Conservation (phyloP, 2,113 vertebrate genomes). For the Triplophysa rosa region DNA sequence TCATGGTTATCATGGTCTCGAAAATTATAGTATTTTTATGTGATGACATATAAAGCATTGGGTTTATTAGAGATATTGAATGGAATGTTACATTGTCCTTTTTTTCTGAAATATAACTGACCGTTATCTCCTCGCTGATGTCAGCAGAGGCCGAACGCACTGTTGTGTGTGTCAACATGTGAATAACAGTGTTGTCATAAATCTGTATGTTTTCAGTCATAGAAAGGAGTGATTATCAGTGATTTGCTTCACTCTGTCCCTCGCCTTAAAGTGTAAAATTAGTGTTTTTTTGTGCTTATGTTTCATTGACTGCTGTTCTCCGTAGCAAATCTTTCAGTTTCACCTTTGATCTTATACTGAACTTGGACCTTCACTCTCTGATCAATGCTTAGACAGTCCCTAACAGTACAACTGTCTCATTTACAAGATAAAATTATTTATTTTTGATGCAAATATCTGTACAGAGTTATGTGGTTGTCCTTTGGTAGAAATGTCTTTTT, state of each 20-base stretch:
- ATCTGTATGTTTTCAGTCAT: conserved; percentile 6
- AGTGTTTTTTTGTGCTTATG: neutral
- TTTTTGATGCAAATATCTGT: conserved; percentile 61
- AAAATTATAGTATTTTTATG: neutral
- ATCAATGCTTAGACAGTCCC: neutral
- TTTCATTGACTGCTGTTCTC: conserved; percentile 21
- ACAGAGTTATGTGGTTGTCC: conserved; percentile 29
- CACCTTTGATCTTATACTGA: conserved; percentile 28
- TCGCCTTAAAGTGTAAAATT: conserved; percentile 22
- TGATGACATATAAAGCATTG: neutral
- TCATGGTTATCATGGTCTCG: neutral
- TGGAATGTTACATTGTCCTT: conserved; percentile 17
- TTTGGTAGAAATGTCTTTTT: neutral
- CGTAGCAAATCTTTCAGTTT: conserved; percentile 6
- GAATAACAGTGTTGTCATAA: conserved; percentile 17
- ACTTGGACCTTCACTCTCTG: conserved; percentile 1
- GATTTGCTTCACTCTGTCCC: neutral
- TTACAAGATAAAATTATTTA: conserved; percentile 74
- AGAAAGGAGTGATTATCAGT: neutral
- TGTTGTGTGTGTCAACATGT: conserved; percentile 3
- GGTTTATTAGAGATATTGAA: neutral
- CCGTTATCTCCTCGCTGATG: neutral
- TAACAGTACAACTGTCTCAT: conserved; percentile 67
- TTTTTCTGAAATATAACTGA: neutral
- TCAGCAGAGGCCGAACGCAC: neutral